A percentile compares a stretch with the other conserved stretches of the same genome.
Conservation (phyloP, 2,888 invertebrate species). For the Gastrophysa polygoni region DNA sequence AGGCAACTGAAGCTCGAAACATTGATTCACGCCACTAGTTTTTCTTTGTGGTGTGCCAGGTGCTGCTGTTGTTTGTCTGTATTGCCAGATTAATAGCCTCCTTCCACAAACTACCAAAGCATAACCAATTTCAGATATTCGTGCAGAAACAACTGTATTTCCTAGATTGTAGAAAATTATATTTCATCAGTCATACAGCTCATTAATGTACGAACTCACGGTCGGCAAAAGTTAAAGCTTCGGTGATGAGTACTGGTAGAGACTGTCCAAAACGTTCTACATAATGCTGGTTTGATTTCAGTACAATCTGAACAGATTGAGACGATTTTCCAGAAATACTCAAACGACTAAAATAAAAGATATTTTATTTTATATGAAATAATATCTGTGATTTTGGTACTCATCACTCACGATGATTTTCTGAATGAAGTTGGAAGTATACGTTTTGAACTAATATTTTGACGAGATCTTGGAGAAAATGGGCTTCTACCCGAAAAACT, state of each 20-base stretch:
- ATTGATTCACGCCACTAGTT: constrained; percentile 63
- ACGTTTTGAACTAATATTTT: constrained; percentile 44
- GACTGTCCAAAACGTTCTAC: constrained; percentile 83
- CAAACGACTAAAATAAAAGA: constrained; percentile 56
- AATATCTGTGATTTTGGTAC: no score
- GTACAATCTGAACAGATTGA: constrained; percentile 75
- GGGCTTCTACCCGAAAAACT: constrained; percentile 42
- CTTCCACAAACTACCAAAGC: constrained; percentile 79
- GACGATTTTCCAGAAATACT: constrained; percentile 68
- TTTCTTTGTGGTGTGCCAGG: constrained; percentile 60
- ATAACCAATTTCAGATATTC: constrained; percentile 62
- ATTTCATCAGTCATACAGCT: constrained; percentile 3
- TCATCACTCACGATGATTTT: constrained; percentile 52
- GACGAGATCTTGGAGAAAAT: constrained; percentile 51
- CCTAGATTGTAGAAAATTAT: constrained; percentile 40
- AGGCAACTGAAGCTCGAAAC: constrained; percentile 85
- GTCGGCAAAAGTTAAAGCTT: constrained; percentile 82
- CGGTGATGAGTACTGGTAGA: constrained; percentile 86
- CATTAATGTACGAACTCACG: constrained; percentile 55
- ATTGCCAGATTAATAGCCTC: constrained; percentile 85
- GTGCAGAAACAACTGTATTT: constrained; percentile 59
- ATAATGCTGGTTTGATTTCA: constrained; percentile 74
- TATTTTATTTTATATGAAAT: not conserved
- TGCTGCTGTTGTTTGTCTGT: constrained; percentile 58
- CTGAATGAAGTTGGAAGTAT: constrained; percentile 47